phyloP scores from a whole-genome alignment of 2,888 invertebrate species.

The Enoplolaimus lenunculus region DNA sequence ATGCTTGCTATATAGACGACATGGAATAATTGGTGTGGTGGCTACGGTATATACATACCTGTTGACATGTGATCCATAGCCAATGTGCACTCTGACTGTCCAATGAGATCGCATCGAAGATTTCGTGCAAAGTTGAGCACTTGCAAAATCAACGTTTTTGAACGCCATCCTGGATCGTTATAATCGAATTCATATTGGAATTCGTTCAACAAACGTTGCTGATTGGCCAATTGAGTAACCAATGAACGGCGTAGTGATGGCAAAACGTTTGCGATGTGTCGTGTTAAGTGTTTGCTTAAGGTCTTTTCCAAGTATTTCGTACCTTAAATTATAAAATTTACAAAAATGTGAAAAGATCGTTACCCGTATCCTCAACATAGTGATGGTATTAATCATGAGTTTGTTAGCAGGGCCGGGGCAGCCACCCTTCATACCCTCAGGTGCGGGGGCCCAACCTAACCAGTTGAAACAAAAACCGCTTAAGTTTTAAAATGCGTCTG shows the following conservation, averaged over 20 bases:
- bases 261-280: conserved; percentile 29
- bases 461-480: too few species aligned
- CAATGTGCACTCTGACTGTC: conserved; percentile 1
- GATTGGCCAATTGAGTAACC: conserved; percentile 21
- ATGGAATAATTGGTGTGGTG: too few species aligned
- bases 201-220: conserved; percentile 41
- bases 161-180: conserved; percentile 42
- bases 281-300: conserved; percentile 28
- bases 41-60: neutral
- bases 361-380: too few species aligned
- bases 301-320: conserved; percentile 27
- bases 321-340: too few species aligned
- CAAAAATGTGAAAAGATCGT: too few species aligned
- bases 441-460: too few species aligned
- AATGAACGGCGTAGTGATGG: conserved; percentile 26
- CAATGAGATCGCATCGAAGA: conserved; percentile 4
- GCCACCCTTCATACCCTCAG: too few species aligned
- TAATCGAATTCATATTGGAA: conserved; percentile 40
- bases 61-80: neutral
- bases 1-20: too few species aligned
- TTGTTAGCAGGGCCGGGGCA: too few species aligned
- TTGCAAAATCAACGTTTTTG: conserved; percentile 43
- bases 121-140: conserved; percentile 14
- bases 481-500: too few species aligned
- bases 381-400: too few species aligned